Conservation (phyloP, 2,113 vertebrate species). For the Jaculus jaculus region DNA sequence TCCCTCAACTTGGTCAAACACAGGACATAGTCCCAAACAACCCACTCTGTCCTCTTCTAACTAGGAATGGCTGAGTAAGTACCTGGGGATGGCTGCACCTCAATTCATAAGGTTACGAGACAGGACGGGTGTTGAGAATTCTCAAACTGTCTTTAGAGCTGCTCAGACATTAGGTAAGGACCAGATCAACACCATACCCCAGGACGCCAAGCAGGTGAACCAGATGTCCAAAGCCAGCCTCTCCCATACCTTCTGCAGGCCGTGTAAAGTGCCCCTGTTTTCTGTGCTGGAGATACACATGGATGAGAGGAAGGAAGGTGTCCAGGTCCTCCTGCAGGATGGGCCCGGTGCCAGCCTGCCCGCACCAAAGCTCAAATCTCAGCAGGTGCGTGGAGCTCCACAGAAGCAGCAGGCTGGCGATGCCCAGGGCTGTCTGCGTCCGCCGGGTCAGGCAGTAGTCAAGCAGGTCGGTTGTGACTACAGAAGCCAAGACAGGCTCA, state of each 20-base stretch:
- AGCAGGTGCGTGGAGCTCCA: conserved; percentile 89
- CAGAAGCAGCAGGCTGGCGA: conserved; percentile 86
- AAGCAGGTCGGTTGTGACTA: conserved; percentile 84
- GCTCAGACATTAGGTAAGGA: background rate
- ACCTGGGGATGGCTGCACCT: background rate
- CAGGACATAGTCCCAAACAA: background rate
- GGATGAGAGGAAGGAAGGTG: conserved; percentile 86
- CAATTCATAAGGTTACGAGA: no score
- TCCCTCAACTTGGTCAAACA: background rate
- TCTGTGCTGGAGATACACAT: conserved; percentile 84
- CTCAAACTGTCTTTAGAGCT: background rate
- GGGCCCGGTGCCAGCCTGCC: conserved; percentile 73
- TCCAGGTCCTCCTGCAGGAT: conserved; percentile 79
- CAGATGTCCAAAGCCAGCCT: background rate
- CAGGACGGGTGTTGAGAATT: fast-evolving
- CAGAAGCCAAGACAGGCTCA: conserved; percentile 84
- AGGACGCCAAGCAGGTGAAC: fast-evolving
- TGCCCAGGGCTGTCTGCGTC: conserved; percentile 71
- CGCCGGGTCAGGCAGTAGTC: conserved; percentile 86
- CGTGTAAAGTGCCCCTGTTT: conserved; percentile 65
- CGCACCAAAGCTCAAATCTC: conserved; percentile 93
- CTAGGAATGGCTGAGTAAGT: fast-evolving
- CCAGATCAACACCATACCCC: background rate
- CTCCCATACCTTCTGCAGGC: conserved; percentile 78
- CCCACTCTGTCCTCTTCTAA: background rate